Evolutionary conservation across 1,140 invertebrate genomes (phyloP).

Genomic region (Drosophila nebulosa): DNA sequence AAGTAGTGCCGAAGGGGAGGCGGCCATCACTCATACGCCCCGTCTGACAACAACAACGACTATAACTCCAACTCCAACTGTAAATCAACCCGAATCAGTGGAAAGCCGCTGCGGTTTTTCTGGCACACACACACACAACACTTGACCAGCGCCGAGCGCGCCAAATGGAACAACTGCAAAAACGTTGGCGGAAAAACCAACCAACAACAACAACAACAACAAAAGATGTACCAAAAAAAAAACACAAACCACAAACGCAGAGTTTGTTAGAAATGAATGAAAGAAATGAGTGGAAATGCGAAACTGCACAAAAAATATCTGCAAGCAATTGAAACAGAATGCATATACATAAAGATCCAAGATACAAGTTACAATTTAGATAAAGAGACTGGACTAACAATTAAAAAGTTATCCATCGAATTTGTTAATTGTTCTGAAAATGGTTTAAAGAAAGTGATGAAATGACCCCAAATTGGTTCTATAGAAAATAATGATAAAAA

Average conservation of each 20-base stretch:
- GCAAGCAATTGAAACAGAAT: neutral
- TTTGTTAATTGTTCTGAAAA: neutral
- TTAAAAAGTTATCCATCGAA: neutral
- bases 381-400: neutral
- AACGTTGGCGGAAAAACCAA: neutral
- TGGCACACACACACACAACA: constrained; percentile 56
- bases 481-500: too few relatives aligned
- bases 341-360: neutral
- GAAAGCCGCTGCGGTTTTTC: constrained; percentile 62
- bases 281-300: neutral
- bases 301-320: neutral
- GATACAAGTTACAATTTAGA: too few relatives aligned
- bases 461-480: too few relatives aligned
- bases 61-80: constrained; percentile 54
- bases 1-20: neutral
- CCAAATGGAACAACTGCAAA: constrained; percentile 28
- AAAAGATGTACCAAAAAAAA: neutral
- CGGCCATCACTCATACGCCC: constrained; percentile 69
- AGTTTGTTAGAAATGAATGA: neutral
- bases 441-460: too few relatives aligned
- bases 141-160: constrained; percentile 47
- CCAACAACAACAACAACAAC: neutral
- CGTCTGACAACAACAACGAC: constrained; percentile 24
- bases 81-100: constrained; percentile 25
- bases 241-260: constrained; percentile 5